phyloP scores from a whole-genome alignment of 2,113 vertebrate species.

The Muscicapa adusta region DNA sequence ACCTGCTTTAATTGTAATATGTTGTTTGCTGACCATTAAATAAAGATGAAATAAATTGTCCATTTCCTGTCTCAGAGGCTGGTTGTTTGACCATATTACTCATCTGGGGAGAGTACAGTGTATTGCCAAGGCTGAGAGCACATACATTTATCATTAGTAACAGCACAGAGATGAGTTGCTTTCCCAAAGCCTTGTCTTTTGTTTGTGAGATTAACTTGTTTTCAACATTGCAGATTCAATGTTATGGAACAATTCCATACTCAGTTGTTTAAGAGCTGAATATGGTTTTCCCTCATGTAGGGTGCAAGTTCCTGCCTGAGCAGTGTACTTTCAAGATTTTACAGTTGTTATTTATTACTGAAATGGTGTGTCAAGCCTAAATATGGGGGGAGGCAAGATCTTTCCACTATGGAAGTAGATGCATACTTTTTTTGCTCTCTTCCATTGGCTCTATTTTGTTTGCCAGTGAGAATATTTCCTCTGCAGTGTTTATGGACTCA shows the following conservation, averaged over 20 bases:
- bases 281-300: not conserved
- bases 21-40: slow-evolving; percentile 39
- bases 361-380: not conserved
- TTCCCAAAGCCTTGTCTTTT: not conserved
- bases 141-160: slow-evolving; percentile 28
- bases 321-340: not conserved
- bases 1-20: slow-evolving; percentile 16
- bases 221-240: not conserved
- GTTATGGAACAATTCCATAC: not conserved
- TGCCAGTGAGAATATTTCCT: not conserved
- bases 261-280: not conserved
- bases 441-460: not conserved
- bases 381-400: not conserved
- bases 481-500: not conserved
- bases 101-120: not conserved
- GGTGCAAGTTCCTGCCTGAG: not conserved
- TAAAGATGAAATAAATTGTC: slow-evolving; percentile 51
- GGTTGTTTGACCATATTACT: slow-evolving; percentile 5
- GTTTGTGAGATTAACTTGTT: slow-evolving; percentile 36
- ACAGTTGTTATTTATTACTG: not conserved
- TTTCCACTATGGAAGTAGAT: not conserved
- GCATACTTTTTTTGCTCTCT: not conserved
- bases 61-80: slow-evolving; percentile 21
- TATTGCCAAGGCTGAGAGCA: not conserved
- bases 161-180: slow-evolving; percentile 12